Evolutionary conservation across 2,888 invertebrate genomes (phyloP).

Genomic region (Drosophila eohydei): DNA sequence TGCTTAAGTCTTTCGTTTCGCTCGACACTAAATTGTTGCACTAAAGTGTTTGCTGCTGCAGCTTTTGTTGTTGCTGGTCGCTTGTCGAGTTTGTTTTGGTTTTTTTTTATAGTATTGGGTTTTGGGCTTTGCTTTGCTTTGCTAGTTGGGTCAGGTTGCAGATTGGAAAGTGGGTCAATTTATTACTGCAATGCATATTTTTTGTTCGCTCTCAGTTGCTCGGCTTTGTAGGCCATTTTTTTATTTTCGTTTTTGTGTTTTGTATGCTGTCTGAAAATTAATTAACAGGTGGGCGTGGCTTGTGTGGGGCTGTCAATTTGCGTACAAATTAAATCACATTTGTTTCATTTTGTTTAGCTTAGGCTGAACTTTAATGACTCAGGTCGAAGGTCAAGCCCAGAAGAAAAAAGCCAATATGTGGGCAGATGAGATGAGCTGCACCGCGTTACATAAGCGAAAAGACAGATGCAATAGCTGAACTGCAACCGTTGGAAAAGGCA

Average conservation of each 20-base stretch:
- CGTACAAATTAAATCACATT: constrained; percentile 48
- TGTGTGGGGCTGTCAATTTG: constrained; percentile 52
- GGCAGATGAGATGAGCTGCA: constrained; percentile 49
- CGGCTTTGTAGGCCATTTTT: constrained; percentile 36
- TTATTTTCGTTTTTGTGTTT: constrained; percentile 8
- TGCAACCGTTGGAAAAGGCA: constrained; percentile 25
- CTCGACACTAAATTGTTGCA: constrained; percentile 76
- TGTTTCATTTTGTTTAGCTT: constrained; percentile 8
- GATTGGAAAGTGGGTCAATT: constrained; percentile 81
- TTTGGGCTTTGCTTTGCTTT: constrained; percentile 65
- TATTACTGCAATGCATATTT: constrained; percentile 77
- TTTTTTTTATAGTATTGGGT: constrained; percentile 42
- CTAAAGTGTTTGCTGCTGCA: constrained; percentile 57
- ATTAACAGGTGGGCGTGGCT: constrained; percentile 69
- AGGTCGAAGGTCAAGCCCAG: constrained; percentile 59
- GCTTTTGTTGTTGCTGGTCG: constrained; percentile 37
- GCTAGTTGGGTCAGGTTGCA: constrained; percentile 80
- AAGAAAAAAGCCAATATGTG: constrained; percentile 33
- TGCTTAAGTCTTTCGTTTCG: constrained; percentile 78
- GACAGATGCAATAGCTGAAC: constrained; percentile 5
- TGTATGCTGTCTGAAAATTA: constrained; percentile 51
- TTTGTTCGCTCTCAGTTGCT: constrained; percentile 19
- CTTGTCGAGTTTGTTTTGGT: constrained; percentile 65
- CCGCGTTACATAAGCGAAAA: constrained; percentile 57
- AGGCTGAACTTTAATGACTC: constrained; percentile 5